Percentiles rank a stretch among this genome's conserved stretches.
Evolutionary conservation across 1,140 invertebrate genomes (phyloP).

Genomic region (Leucophenga varia): DNA sequence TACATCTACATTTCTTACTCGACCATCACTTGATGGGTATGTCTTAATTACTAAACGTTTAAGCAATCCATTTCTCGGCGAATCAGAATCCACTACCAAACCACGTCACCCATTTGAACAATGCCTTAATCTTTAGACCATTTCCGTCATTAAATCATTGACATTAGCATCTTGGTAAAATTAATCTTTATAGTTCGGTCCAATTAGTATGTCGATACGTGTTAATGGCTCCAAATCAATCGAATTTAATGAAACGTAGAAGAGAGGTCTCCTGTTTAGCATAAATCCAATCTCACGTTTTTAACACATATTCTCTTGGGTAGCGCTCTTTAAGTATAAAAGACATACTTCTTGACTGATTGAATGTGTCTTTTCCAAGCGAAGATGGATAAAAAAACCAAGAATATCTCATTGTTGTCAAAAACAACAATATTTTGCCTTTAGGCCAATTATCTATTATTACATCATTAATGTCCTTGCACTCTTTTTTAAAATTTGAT

Average conservation of each 20-base stretch:
- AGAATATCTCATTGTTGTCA: conserved; percentile 19
- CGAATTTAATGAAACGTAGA: conserved; percentile 25
- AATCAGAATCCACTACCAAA: conserved; percentile 6
- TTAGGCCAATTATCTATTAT: conserved; percentile 16
- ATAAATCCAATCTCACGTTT: conserved; percentile 29
- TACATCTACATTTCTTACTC: not conserved
- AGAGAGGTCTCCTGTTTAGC: conserved; percentile 27
- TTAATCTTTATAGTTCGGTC: conserved; percentile 4
- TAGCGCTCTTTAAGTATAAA: too few relatives aligned
- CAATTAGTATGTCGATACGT: conserved; percentile 3
- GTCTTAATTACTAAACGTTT: too few relatives aligned
- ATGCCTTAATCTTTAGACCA: conserved; percentile 1
- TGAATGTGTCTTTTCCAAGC: too few relatives aligned
- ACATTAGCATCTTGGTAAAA: not conserved
- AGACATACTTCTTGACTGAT: too few relatives aligned
- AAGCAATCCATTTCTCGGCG: conserved; percentile 20
- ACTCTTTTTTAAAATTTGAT: conserved; percentile 50
- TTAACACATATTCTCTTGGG: too few relatives aligned
- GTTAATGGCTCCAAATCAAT: conserved; percentile 1
- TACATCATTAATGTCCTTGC: conserved; percentile 23
- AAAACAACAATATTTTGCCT: conserved; percentile 10
- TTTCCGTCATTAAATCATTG: conserved; percentile 5
- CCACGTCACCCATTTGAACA: not conserved
- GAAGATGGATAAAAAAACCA: conserved; percentile 8
- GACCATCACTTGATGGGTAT: too few relatives aligned